Evolutionary conservation across 2,888 invertebrate species (phyloP), one percentile per base, ranked within the genome.

Genomic region (Lordiphosa andalusiaca): DNA sequence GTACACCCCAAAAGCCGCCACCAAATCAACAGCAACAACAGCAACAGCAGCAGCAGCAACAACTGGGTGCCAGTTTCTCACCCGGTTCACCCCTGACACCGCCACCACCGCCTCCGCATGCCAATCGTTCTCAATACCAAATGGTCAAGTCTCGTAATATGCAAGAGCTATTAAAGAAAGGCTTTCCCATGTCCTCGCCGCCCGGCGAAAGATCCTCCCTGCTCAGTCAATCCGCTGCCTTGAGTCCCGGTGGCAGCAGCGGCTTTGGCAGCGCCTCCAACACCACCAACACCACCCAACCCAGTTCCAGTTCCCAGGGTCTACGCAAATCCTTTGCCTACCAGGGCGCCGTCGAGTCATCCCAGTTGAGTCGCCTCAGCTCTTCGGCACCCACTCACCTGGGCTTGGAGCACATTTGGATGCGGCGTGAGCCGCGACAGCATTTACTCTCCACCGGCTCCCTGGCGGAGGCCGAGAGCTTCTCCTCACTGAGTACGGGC

Each of bases 401-500:
- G 61, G 94, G 95, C 30, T 90, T 94, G 75, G 96, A 96, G 70
- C 93, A 94, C 90, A 94, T 96, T 66, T 96, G 96, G 96, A 94
- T 94, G 86, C 92, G 95, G 36, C 91, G 96, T 63, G 96, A 97
- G 87, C 96, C 96, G 4, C 92, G 96, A 50, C 95, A 95, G 87
- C 96, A 96, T 90, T 90, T 96, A 64, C 89, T 96, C 49, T 96
- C 95, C 6, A 96, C 96, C 12, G 94, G 96, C 71, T 96, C 96
- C 39, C 89, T 94, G 75, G 95, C 94, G 21, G 96, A 96, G 88
- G 96, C 95, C 39, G 95, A 95, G 33, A 95, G 95, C 19, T 94
- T 94, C 25, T 95, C 95, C 23, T 96, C 95, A 5, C 88, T 96
- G 16, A 95, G 95, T 64, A 94, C 94, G 0, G 95, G 94, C 62